These are phyloP conservation scores for Mallotus villosus DNA, from an alignment of 2,797 vertebrate genomes.

Conservation along the genomic window DNA sequence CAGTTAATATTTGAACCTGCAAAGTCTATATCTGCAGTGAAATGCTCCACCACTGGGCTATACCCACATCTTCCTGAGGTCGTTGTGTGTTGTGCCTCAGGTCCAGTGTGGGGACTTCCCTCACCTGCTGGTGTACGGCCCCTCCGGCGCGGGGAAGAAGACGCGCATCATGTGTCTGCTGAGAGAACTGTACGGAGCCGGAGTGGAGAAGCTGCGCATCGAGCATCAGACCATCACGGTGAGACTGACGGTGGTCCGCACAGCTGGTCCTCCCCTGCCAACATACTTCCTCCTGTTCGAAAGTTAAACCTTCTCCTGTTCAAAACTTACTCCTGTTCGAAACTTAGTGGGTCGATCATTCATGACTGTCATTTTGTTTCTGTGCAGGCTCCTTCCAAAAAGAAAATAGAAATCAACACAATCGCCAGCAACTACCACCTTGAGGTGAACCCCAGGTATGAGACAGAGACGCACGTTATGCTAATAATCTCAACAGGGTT, in stretches of 20 bases:
- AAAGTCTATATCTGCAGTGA: no score
- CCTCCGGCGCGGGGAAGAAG: conserved; percentile 96
- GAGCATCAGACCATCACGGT: conserved; percentile 95
- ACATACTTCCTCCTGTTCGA: no score
- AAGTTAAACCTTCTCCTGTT: conserved; percentile 18
- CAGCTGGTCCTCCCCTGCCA: no score
- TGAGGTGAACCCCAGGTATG: conserved; percentile 94
- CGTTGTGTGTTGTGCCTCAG: conserved; percentile 61
- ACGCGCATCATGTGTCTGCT: conserved; percentile 97
- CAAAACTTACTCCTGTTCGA: conserved; percentile 19
- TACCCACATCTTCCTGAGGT: not conserved
- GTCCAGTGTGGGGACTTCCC: conserved; percentile 96
- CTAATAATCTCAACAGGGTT: not conserved
- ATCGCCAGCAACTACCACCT: conserved; percentile 99
- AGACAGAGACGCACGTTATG: no score
- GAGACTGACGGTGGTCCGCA: conserved; percentile 24
- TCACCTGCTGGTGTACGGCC: conserved; percentile 92
- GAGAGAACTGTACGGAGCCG: conserved; percentile 90
- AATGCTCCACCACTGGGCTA: not conserved
- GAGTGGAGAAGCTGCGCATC: conserved; percentile 95
- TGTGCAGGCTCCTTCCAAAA: conserved; percentile 91
- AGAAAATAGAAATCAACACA: conserved; percentile 98
- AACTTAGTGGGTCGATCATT: not conserved
- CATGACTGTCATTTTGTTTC: not conserved
- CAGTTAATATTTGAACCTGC: not conserved